Percentiles rank a stretch among this genome's conserved stretches.
phyloP scores from a whole-genome alignment of 2,797 vertebrate species.

The Lepilemur septentrionalis region DNA sequence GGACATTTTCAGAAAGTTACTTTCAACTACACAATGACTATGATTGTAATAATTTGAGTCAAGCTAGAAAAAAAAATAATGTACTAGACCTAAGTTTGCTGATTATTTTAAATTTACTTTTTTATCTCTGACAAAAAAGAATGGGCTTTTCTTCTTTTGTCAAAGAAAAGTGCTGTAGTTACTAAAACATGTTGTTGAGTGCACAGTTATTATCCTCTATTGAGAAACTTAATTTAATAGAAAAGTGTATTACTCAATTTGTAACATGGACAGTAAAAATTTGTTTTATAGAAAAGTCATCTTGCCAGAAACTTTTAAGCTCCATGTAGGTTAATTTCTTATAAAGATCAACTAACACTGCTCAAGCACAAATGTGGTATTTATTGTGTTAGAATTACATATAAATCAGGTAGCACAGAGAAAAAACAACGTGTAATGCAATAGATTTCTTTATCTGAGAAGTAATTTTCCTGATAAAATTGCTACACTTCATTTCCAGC shows the following conservation, averaged over 20 bases:
- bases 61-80: neutral
- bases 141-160: neutral
- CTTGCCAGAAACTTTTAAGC: neutral
- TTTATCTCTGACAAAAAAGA: neutral
- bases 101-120: slow-evolving; percentile 1
- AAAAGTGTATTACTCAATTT: slow-evolving; percentile 32
- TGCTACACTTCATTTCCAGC: slow-evolving; percentile 37
- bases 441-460: slow-evolving; percentile 40
- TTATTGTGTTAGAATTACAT: slow-evolving; percentile 28
- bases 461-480: slow-evolving; percentile 58
- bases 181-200: neutral
- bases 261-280: neutral
- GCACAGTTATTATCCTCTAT: neutral
- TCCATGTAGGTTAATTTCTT: slow-evolving; percentile 46
- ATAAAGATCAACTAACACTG: slow-evolving; percentile 39
- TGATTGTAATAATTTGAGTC: neutral
- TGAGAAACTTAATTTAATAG: slow-evolving; percentile 6
- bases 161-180: neutral
- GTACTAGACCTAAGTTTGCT: neutral
- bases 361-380: slow-evolving; percentile 33
- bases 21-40: neutral
- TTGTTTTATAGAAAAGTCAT: slow-evolving; percentile 16
- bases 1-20: neutral
- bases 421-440: neutral
- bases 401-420: slow-evolving; percentile 51